Base-by-base conservation (phyloP, 2,113 vertebrate genomes). In the Lagopus muta region DNA sequence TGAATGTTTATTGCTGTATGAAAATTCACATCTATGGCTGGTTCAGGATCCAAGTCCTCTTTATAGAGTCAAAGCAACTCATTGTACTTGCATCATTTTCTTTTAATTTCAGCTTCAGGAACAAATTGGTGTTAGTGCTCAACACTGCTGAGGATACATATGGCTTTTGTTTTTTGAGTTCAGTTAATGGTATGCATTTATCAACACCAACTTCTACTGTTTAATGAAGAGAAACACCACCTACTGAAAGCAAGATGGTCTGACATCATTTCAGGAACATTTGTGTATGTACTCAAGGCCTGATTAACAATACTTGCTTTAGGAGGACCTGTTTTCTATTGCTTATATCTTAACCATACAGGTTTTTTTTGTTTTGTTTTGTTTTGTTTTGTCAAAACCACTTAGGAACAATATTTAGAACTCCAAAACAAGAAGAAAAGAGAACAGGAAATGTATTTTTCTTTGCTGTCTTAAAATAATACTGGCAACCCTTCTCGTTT, bases 31-130 rank as follows among this genome's bases (percentile, higher is more conserved):
- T 72, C 19, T 38, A 15, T 58, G 77, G 34, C 32, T 42, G 83
- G 64, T 28, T 22, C 0, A 3, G 25, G 15, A 81, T 74, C 40
- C 0, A 0, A 28, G 81, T 86, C 7, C n/a, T 60, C 32, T 32
- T 71, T 45, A 28, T 5, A 64, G 21, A 71, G 6, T 19, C 38
- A 50, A 81, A 71, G 61, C 18, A 5, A 60, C 9, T 90, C 8
- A 10, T 69, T 79, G 9, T 60, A 38, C 28, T 69, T 81, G 34
- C 22, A 52, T 32, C 42, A 57, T 22, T 54, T 54, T 28, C 7
- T 52, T 52, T 22, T 60, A 62, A 50, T 32, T 78, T 22, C 50
- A 74, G 6, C 2, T 55, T 64, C 55, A 34, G 22, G 8, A 61
- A 52, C 55, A 64, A 92, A 79, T 79, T 47, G 67, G 7, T 52